These are phyloP conservation scores for Deilephila porcellus DNA, from an alignment of 2,888 invertebrate genomes.

Conservation along the genomic window DNA sequence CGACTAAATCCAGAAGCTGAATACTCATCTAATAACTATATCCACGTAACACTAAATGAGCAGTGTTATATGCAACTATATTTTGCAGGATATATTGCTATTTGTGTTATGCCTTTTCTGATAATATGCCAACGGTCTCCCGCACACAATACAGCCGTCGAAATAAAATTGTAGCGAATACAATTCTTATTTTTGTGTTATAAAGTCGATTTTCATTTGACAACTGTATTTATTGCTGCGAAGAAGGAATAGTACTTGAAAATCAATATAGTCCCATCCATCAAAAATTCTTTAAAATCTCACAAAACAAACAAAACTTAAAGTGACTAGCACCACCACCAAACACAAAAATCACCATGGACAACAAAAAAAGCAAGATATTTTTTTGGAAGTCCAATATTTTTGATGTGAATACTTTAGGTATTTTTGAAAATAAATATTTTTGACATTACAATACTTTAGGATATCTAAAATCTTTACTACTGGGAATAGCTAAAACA, in stretches of 20 bases:
- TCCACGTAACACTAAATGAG: slow-evolving; percentile 59
- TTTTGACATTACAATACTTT: too few relatives aligned
- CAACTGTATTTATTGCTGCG: not conserved
- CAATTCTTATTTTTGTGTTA: too few relatives aligned
- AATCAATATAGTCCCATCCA: not conserved
- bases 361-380: slow-evolving; percentile 3
- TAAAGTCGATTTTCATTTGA: slow-evolving; percentile 14
- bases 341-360: slow-evolving; percentile 13
- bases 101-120: slow-evolving; percentile 53
- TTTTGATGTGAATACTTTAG: not conserved
- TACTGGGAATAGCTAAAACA: not conserved
- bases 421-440: too few relatives aligned
- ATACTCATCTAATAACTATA: slow-evolving; percentile 1
- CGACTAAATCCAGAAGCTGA: slow-evolving; percentile 17
- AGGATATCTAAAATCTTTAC: not conserved
- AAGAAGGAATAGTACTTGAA: not conserved
- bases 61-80: slow-evolving; percentile 63
- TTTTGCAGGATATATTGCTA: slow-evolving; percentile 46
- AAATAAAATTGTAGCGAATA: not conserved
- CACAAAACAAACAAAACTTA: slow-evolving; percentile 11
- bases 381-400: not conserved
- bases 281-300: not conserved
- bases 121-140: slow-evolving; percentile 39
- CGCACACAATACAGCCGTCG: slow-evolving; percentile 20
- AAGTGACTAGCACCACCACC: slow-evolving; percentile 14